Percentiles rank a stretch among this genome's conserved stretches.
Conservation (phyloP, 2,797 vertebrate species). For the Muraenolepis orangiensis region DNA sequence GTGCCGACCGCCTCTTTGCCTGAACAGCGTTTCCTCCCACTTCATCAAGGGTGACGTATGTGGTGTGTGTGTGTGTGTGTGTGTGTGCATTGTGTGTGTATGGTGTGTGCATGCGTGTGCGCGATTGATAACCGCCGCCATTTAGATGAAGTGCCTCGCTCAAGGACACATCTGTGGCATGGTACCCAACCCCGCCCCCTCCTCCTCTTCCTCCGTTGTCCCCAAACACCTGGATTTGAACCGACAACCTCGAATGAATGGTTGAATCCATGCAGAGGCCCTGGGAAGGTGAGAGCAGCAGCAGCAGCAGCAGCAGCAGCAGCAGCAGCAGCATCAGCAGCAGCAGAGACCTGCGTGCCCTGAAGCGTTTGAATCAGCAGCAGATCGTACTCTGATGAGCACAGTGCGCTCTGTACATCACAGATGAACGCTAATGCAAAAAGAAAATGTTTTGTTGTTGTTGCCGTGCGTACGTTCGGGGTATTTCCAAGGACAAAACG, state of each 20-base stretch:
- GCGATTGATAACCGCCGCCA: slow-evolving; percentile 66
- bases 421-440: slow-evolving; percentile 46
- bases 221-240: slow-evolving; percentile 47
- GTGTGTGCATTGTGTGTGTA: slow-evolving; percentile 51
- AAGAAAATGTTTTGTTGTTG: not conserved
- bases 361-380: slow-evolving; percentile 51
- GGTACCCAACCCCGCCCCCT: too few relatives aligned
- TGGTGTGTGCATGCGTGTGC: slow-evolving; percentile 52
- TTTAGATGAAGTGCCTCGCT: slow-evolving; percentile 63
- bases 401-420: slow-evolving; percentile 45
- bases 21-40: slow-evolving; percentile 31
- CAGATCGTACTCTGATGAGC: too few relatives aligned
- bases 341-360: slow-evolving; percentile 58
- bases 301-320: too few relatives aligned
- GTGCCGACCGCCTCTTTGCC: not conserved
- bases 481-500: slow-evolving; percentile 59
- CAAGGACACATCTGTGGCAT: slow-evolving; percentile 66
- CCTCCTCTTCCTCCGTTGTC: not conserved
- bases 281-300: slow-evolving; percentile 44
- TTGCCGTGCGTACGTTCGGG: slow-evolving; percentile 45
- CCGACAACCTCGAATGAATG: slow-evolving; percentile 61
- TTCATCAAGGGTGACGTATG: slow-evolving; percentile 60
- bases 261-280: slow-evolving; percentile 69
- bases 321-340: too few relatives aligned
- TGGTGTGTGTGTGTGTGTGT: slow-evolving; percentile 53